A percentile compares a stretch with the other conserved stretches of the same genome.
phyloP scores from a whole-genome alignment of 1,140 invertebrate genomes.

The Drusus annulatus region DNA sequence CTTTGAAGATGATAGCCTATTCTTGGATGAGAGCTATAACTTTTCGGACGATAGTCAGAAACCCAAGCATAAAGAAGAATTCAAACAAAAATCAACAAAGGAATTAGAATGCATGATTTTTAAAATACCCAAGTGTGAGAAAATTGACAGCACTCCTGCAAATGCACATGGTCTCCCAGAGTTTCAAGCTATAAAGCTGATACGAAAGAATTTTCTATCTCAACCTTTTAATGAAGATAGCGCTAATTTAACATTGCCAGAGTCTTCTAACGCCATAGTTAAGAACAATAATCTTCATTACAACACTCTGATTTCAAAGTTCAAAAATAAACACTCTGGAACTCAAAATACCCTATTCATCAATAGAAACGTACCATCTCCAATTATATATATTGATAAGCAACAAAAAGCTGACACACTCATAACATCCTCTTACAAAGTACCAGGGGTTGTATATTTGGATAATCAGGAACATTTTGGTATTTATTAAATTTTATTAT shows the following conservation, averaged over 20 bases:
- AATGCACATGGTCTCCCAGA: constrained; percentile 2
- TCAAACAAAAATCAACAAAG: background rate
- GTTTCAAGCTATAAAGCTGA: constrained; percentile 34
- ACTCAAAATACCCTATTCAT: background rate
- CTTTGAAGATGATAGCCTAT: constrained; percentile 20
- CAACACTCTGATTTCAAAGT: background rate
- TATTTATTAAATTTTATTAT: constrained; percentile 2
- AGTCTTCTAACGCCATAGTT: background rate
- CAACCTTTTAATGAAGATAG: background rate
- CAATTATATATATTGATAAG: constrained; percentile 7
- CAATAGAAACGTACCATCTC: constrained; percentile 25
- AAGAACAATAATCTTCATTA: background rate
- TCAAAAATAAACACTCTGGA: constrained; percentile 10
- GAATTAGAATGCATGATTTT: constrained; percentile 31
- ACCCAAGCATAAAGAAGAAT: background rate
- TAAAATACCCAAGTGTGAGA: background rate
- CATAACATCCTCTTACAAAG: constrained; percentile 12
- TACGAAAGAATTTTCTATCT: background rate
- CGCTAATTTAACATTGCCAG: background rate
- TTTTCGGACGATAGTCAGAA: background rate
- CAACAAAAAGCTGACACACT: background rate
- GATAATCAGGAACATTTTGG: constrained; percentile 53
- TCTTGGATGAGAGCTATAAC: constrained; percentile 35
- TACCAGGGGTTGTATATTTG: constrained; percentile 46
- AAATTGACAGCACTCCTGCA: constrained; percentile 10